Percentiles rank a stretch among this genome's conserved stretches.
These are phyloP conservation scores for Corythucha ciliata DNA, from an alignment of 2,888 invertebrate genomes.

Conservation along the genomic window DNA sequence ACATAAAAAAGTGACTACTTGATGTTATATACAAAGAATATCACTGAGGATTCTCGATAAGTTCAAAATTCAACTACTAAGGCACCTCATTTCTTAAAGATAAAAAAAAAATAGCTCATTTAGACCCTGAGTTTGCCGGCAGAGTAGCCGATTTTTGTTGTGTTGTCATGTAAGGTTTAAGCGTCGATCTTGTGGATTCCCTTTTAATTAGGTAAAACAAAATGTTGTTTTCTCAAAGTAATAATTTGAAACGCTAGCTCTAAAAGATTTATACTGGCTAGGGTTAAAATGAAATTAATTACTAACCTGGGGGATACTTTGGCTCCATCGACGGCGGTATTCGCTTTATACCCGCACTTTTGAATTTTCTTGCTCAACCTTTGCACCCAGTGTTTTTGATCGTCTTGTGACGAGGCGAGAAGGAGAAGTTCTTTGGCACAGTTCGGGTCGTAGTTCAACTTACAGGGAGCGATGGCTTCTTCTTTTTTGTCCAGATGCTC, in stretches of 20 bases:
- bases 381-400: slow-evolving; percentile 88
- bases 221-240: background rate
- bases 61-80: slow-evolving; percentile 13
- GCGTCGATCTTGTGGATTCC: slow-evolving; percentile 67
- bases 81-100: too few species aligned
- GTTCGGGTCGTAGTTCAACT: slow-evolving; percentile 88
- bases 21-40: slow-evolving; percentile 21
- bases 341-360: slow-evolving; percentile 85
- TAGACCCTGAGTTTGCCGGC: slow-evolving; percentile 44
- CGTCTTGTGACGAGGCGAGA: slow-evolving; percentile 73
- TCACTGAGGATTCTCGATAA: slow-evolving; percentile 14
- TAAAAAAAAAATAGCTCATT: too few species aligned
- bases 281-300: slow-evolving; percentile 41
- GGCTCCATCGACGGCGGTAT: slow-evolving; percentile 56
- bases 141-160: slow-evolving; percentile 79
- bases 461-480: slow-evolving; percentile 85
- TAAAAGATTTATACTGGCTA: slow-evolving; percentile 41
- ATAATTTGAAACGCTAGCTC: background rate
- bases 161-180: slow-evolving; percentile 62
- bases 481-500: slow-evolving; percentile 82
- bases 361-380: slow-evolving; percentile 85
- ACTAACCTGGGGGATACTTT: slow-evolving; percentile 68
- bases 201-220: slow-evolving; percentile 44
- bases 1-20: slow-evolving; percentile 20
- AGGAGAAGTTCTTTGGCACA: slow-evolving; percentile 88